A percentile compares a stretch with the other conserved stretches of the same genome.
Evolutionary conservation across 2,113 vertebrate species (phyloP).

Genomic region (Notechis scutatus): DNA sequence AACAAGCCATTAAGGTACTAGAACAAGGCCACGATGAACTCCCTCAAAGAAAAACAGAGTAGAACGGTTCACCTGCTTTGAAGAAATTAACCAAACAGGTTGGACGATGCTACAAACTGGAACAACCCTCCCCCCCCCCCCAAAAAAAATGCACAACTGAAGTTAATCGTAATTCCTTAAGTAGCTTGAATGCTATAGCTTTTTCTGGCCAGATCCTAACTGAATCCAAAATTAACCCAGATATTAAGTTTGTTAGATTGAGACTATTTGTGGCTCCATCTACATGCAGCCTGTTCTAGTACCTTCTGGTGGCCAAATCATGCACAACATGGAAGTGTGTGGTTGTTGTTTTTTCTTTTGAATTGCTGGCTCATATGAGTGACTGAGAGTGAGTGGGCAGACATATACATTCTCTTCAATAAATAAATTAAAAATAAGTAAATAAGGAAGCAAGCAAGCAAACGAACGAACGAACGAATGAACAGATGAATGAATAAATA

Average conservation of each 20-base stretch:
- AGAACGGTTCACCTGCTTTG: not conserved
- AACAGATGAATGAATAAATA: no score
- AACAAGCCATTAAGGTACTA: no score
- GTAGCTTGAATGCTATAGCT: not conserved
- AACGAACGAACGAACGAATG: fast-evolving
- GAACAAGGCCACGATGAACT: no score
- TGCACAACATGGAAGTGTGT: not conserved
- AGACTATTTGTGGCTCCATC: not conserved
- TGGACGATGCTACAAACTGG: not conserved
- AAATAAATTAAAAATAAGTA: not conserved
- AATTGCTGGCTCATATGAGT: no score
- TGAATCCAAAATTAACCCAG: not conserved
- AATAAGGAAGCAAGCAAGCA: no score
- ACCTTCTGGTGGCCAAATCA: not conserved
- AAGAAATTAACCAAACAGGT: not conserved
- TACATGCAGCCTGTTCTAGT: not conserved
- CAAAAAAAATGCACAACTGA: not conserved
- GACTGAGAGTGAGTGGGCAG: no score
- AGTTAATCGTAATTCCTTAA: not conserved
- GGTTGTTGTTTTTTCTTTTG: no score
- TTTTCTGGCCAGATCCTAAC: not conserved
- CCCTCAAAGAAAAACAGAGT: not conserved
- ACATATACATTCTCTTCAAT: no score
- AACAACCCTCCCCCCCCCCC: no score
- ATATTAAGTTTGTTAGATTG: not conserved